A percentile compares a stretch with the other conserved stretches of the same genome.
Evolutionary conservation across 2,888 invertebrate species (phyloP).

Genomic region (Tortricodes alternella): DNA sequence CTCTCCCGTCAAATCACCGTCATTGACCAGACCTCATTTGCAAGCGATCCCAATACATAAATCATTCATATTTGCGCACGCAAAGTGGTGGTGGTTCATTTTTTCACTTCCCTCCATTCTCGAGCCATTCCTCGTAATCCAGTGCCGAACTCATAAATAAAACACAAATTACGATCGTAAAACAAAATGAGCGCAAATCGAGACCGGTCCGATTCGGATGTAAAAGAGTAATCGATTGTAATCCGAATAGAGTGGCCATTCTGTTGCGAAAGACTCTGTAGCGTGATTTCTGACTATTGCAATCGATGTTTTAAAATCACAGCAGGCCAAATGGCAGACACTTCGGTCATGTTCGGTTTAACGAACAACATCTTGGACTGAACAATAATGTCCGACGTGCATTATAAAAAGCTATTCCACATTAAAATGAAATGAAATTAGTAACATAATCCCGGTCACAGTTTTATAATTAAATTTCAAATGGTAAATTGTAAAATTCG

Average conservation of each 20-base stretch:
- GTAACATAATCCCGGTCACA: too few relatives aligned
- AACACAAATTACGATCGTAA: constrained; percentile 31
- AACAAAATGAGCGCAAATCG: constrained; percentile 30
- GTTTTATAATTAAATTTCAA: too few relatives aligned
- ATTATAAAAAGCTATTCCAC: too few relatives aligned
- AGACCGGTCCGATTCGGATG: constrained; percentile 13
- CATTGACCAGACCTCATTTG: constrained; percentile 18
- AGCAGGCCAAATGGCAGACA: too few relatives aligned
- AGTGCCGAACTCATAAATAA: constrained; percentile 27
- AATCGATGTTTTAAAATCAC: too few relatives aligned
- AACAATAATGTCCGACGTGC: too few relatives aligned
- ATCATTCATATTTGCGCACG: constrained; percentile 25
- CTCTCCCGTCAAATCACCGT: constrained; percentile 8
- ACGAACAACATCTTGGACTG: too few relatives aligned
- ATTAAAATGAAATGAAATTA: too few relatives aligned
- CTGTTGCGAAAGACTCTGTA: neutral
- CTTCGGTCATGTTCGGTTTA: too few relatives aligned
- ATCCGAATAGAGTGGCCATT: constrained; percentile 9
- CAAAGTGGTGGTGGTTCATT: constrained; percentile 26
- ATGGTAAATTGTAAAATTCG: too few relatives aligned
- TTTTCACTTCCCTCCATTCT: constrained; percentile 28
- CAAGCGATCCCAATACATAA: constrained; percentile 25
- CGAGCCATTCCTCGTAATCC: constrained; percentile 25
- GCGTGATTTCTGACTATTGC: too few relatives aligned
- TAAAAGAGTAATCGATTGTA: constrained; percentile 7